A percentile compares a stretch with the other conserved stretches of the same genome.
These are phyloP conservation scores for Charina bottae DNA, from an alignment of 2,113 vertebrate genomes.

Conservation along the genomic window DNA sequence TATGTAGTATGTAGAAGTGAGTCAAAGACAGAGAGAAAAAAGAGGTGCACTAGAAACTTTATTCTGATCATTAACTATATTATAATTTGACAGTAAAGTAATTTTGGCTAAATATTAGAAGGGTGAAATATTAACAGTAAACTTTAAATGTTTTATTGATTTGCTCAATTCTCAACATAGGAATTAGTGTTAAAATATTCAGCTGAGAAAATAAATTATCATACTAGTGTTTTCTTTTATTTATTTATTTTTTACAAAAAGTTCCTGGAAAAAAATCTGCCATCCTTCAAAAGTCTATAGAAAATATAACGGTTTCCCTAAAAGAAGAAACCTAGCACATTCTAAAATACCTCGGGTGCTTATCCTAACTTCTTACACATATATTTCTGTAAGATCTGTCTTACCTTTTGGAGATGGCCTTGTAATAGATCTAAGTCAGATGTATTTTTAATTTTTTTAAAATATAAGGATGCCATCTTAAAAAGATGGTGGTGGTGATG, in stretches of 20 bases:
- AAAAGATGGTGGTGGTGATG: background rate
- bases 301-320: background rate
- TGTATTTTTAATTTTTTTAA: no score
- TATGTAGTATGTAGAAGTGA: background rate
- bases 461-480: background rate
- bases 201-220: background rate
- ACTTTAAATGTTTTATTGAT: constrained; percentile 8
- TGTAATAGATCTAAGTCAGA: background rate
- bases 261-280: background rate
- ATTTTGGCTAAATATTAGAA: constrained; percentile 1
- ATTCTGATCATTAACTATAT: background rate
- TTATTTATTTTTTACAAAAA: background rate
- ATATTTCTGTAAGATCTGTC: background rate
- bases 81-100: background rate
- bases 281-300: background rate
- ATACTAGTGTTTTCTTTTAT: background rate
- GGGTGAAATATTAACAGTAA: background rate
- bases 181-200: background rate
- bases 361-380: background rate
- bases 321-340: background rate
- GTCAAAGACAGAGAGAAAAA: background rate
- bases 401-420: background rate
- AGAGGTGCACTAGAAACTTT: background rate
- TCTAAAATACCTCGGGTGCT: background rate
- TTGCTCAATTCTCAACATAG: background rate